Percentiles rank a stretch among this genome's conserved stretches.
phyloP scores from a whole-genome alignment of 2,888 invertebrate genomes.

The Thymelicus lineola region DNA sequence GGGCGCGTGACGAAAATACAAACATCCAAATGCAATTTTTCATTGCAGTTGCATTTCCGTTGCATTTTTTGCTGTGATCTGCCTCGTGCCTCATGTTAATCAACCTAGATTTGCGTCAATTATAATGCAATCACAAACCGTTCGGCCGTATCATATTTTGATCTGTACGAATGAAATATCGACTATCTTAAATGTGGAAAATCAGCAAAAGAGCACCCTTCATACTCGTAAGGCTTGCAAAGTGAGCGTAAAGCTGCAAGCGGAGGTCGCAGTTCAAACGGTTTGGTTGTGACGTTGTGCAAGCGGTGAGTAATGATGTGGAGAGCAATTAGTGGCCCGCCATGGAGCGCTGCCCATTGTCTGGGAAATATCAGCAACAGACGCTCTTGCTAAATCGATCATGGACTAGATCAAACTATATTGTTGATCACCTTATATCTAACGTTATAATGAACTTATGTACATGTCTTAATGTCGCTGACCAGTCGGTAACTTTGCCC shows the following conservation, averaged over 20 bases:
- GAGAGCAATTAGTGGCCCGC: constrained; percentile 24
- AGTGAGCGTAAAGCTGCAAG: constrained; percentile 24
- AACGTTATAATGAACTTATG: too few species aligned
- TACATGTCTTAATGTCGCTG: too few species aligned
- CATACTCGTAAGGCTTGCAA: background rate
- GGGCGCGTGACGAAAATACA: background rate
- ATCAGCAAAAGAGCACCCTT: background rate
- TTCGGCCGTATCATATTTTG: too few species aligned
- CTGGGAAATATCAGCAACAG: constrained; percentile 8
- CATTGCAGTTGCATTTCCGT: too few species aligned
- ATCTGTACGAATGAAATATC: too few species aligned
- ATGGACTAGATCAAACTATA: background rate
- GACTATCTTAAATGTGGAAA: background rate
- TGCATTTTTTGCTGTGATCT: too few species aligned
- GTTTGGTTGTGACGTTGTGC: constrained; percentile 19
- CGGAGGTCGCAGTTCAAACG: constrained; percentile 33
- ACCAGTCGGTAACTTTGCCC: too few species aligned
- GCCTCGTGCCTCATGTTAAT: too few species aligned
- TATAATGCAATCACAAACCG: too few species aligned
- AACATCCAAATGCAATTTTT: background rate
- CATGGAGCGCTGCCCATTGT: constrained; percentile 21
- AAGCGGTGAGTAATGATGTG: constrained; percentile 33
- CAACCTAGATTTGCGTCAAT: too few species aligned
- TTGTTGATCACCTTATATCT: background rate
- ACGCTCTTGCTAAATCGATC: constrained; percentile 7